A percentile compares a stretch with the other conserved stretches of the same genome.
Evolutionary conservation across 53 echinoderm and acorn worm species (phyloP).

Genomic region (Stichopus horrens): DNA sequence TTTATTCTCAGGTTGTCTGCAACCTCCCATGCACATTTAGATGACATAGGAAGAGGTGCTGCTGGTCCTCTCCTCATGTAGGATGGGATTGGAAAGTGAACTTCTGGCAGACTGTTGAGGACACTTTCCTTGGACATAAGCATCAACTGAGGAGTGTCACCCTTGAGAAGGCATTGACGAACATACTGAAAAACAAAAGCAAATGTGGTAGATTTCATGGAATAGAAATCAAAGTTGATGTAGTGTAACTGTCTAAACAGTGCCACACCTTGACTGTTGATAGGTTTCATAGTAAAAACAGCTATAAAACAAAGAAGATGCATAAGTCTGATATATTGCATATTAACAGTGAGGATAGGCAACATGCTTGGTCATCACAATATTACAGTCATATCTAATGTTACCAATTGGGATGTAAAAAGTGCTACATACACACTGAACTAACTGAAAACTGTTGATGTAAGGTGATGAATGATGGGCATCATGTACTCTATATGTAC

Average conservation of each 20-base stretch:
- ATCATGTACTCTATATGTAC: no score
- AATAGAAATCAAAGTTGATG: neutral
- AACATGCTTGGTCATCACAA: no score
- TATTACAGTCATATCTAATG: no score
- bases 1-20: constrained; percentile 72
- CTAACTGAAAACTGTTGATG: no score
- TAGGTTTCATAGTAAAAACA: no score
- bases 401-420: no score
- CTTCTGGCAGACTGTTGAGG: constrained; percentile 85
- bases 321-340: no score
- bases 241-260: neutral
- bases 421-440: no score
- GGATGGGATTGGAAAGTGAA: constrained; percentile 75
- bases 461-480: no score
- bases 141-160: constrained; percentile 87
- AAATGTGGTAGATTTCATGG: neutral
- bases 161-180: constrained; percentile 75
- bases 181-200: constrained; percentile 67
- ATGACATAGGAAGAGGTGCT: constrained; percentile 58
- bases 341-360: no score
- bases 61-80: constrained; percentile 87
- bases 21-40: constrained; percentile 80
- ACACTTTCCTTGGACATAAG: constrained; percentile 96
- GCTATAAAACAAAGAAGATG: no score
- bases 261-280: neutral